Percentiles rank a stretch among this genome's conserved stretches.
phyloP scores from a whole-genome alignment of 2,797 vertebrate genomes.

The Eptatretus atami region DNA sequence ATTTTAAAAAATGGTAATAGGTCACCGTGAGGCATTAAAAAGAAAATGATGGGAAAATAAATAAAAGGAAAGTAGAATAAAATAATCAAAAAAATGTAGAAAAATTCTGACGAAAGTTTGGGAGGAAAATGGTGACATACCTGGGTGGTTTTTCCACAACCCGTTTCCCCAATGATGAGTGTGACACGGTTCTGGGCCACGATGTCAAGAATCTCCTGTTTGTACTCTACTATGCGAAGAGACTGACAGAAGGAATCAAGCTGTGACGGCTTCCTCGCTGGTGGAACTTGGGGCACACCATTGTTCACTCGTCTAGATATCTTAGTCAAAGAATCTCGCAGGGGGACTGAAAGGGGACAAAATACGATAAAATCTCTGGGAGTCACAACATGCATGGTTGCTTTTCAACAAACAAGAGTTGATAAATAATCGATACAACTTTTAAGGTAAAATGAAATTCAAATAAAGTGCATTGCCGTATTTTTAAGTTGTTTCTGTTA shows the following conservation, averaged over 20 bases:
- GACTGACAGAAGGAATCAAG: conserved; percentile 38
- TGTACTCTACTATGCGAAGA: conserved; percentile 37
- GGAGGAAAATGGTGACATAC: conserved; percentile 14
- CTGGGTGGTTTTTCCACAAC: conserved; percentile 86
- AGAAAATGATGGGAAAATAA: too few species aligned
- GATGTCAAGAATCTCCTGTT: conserved; percentile 40
- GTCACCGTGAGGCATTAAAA: too few species aligned
- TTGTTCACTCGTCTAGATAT: conserved; percentile 34
- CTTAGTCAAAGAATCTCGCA: conserved; percentile 20
- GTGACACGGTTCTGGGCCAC: conserved; percentile 47
- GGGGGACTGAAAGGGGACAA: not conserved
- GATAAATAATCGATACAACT: not conserved
- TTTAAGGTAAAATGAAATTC: not conserved
- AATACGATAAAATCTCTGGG: not conserved
- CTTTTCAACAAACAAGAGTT: not conserved
- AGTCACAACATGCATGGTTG: not conserved
- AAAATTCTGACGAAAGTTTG: too few species aligned
- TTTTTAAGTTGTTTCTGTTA: too few species aligned
- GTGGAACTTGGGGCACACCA: conserved; percentile 43
- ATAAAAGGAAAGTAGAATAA: too few species aligned
- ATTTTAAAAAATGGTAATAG: not conserved
- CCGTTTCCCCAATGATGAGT: conserved; percentile 62
- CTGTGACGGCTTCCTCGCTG: conserved; percentile 27
- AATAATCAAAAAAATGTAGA: too few species aligned
- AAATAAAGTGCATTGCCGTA: too few species aligned